Evolutionary conservation across 2,113 vertebrate genomes (phyloP).

Genomic region (Serinus canaria): DNA sequence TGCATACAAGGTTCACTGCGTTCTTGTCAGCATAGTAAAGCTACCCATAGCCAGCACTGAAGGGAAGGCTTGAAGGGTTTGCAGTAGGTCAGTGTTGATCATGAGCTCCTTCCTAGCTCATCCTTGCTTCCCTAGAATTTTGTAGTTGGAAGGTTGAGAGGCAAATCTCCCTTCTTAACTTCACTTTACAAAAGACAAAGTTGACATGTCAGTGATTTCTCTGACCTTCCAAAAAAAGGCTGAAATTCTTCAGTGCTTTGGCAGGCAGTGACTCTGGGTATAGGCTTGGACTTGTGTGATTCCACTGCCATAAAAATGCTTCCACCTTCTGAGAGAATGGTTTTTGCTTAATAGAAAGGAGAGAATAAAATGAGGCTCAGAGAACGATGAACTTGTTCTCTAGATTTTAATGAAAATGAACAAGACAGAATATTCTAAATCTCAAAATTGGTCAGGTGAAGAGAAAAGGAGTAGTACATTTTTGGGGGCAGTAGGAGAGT

Average conservation of each 20-base stretch:
- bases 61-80: background rate
- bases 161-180: background rate
- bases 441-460: background rate
- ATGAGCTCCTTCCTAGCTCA: background rate
- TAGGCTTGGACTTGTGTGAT: background rate
- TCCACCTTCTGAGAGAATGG: background rate
- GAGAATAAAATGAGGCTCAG: background rate
- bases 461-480: background rate
- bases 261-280: background rate
- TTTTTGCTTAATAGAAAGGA: background rate
- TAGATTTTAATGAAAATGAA: background rate
- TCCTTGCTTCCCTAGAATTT: background rate
- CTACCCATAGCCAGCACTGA: background rate
- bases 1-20: background rate
- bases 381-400: background rate
- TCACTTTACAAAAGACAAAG: background rate
- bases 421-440: background rate
- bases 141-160: background rate
- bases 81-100: background rate
- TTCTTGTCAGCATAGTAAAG: background rate
- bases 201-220: background rate
- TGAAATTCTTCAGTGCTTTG: background rate
- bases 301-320: background rate
- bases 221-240: background rate
- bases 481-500: background rate